Evolutionary conservation across 2,113 vertebrate species (phyloP), one percentile per base, ranked within the genome.

Genomic region (Dissostichus mawsoni): DNA sequence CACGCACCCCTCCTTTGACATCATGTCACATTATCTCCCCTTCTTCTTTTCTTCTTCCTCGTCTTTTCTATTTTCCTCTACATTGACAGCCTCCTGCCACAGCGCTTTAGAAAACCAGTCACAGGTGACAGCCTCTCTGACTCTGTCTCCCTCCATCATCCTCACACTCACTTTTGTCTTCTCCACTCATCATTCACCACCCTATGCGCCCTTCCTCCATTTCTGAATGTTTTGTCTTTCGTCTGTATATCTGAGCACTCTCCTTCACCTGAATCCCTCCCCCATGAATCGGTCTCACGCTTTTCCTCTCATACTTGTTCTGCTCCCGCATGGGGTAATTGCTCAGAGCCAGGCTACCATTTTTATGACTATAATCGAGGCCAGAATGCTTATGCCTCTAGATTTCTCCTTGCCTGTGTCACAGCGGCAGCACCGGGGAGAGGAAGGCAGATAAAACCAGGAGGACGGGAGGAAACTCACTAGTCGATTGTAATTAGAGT

Each of bases 291-390:
- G 18, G 64, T 69, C 76, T 73, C 78, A 36, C 51, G 69, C 79
- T 75, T 56, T 78, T 73, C 50, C 58, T 75, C 74, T 53, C 76
- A 62, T 55, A 53, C 83, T 81, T 80, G 65, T 63, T 80, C 83
- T 78, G 74, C 89, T 87, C 76, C 85, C 88, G 84, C 83, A 65
- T 81, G 82, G 90, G 87, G 90, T 92, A 92, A 94, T 92, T 92
- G 87, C 85, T 83, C 13, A 1, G 84, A 90, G 88, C 77, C 79
- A 14, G 45, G 88, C 87, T 90, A 92, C 84, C 90, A 85, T 92
- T 93, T 92, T 93, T 88, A 91, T 89, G 85, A 86, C 88, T 88
- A 89, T 92, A 90, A 93, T 92, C 81, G 76, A 92, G 89, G 91
- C 83, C 87, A 91, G 84, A 92, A 92, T 90, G 87, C 90, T 83